Base-by-base conservation (phyloP, 2,888 invertebrate genomes). In the Dynastes tityus region DNA sequence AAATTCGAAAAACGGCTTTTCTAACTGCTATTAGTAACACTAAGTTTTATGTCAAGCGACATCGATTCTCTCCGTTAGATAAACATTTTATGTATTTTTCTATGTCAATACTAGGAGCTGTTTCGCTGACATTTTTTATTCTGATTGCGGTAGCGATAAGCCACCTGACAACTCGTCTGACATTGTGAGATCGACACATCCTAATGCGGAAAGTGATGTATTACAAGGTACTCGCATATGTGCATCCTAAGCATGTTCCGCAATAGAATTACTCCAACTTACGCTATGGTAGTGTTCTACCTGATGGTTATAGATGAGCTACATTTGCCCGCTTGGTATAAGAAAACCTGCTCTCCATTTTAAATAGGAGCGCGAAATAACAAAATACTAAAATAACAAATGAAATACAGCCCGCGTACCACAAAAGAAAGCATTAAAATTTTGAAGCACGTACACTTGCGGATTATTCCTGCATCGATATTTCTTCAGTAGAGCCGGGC, bases 371-470 rank as follows among this genome's bases (percentile, higher is more conserved):
- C 27, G 49, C 49, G 51, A 51, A 68, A 68, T 68, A 68, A 68
- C 49, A 51, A 68, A 68, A 68, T 27, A 51, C 68, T 68, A 51
- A 51, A 68, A 68, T 51, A 68, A 68, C 63, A 63, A 29, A 63
- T 22, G 63, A 13, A 63, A 63, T 27, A 22, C 11, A 32, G 29
- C 32, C 32, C 27, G 73, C 58, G 55, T 37, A n/a, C 55, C n/a
- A 55, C 55, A 32, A 55, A 61, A 61, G 61, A 74, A 55, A 74
- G 40, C 73, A 74, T 74, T 74, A 74, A 74, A 49, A 61, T 74
- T 63, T 74, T 74, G 61, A 49, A 74, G 61, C 73, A 74, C 73
- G 73, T 74, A 74, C 73, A 63, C 45, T 74, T 74, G 73, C 45
- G 73, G 73, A 61, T 74, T 74, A 74, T 63, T 45, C 73, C 29